Evolutionary conservation across 2,113 vertebrate genomes (phyloP), one percentile per base, ranked within the genome.

Genomic region (Polypterus senegalus): DNA sequence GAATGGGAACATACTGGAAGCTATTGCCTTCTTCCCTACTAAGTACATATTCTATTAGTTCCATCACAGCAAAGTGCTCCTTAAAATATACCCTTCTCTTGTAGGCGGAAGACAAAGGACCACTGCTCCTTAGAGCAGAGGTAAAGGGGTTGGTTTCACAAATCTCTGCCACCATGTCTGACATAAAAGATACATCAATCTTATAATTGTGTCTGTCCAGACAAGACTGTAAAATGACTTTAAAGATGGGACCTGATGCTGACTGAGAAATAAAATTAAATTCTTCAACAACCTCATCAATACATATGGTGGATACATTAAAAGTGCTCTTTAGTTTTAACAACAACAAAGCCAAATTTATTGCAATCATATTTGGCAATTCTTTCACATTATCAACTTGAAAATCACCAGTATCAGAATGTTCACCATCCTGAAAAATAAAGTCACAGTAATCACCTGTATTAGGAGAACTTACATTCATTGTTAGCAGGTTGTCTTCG

Each of bases 141-240:
- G 48, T 55, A 56, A 67, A 11, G 48, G 51, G 54, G 54, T 61
- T 61, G 6, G 5, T 6, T 4, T 58, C 46, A 58, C 62, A 68
- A 3, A 62, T 51, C 46, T 69, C 46, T 67, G 44, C 69, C 27
- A 57, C 65, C 60, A 69, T 64, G 5, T 68, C 67, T 63, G 61
- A 65, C 27, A 65, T 11, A 0, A 61, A 5, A 44, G 59, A 44
- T 44, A 66, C 65, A 59, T 70, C 61, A 57, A 66, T 9, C 9
- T 3, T 46, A 48, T 57, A 54, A 56, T 62, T 64, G 43, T 65
- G 63, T 43, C 60, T 69, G 5, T 47, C 57, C 46, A 71, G 68
- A 9, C 66, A 65, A 8, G 64, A 63, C 51, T 68, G 57, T 61
- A 71, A 63, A 66, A 67, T 67, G 2, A 59, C n/a, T 68, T 62